Evolutionary conservation across 2,113 vertebrate species (phyloP).

Genomic region (Glaucomys volans): DNA sequence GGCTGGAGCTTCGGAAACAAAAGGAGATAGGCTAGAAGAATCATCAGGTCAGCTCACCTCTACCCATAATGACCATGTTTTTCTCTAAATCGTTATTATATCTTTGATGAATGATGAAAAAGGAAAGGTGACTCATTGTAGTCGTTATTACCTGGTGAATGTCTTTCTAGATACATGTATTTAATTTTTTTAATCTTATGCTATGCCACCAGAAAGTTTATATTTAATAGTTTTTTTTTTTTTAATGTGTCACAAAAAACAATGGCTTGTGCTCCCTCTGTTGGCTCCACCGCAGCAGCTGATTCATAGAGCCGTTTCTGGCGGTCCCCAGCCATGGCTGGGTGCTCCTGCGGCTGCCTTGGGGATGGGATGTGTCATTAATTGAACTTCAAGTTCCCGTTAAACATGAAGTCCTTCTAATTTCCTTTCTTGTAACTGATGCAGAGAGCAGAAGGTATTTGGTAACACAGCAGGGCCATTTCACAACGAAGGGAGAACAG

Average conservation of each 20-base stretch:
- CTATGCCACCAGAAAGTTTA: constrained; percentile 56
- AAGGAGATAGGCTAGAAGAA: not conserved
- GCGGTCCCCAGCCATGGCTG: constrained; percentile 73
- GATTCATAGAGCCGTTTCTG: constrained; percentile 74
- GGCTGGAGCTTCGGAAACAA: constrained; percentile 50
- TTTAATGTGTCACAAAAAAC: constrained; percentile 65
- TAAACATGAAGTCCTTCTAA: constrained; percentile 80
- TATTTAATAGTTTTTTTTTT: constrained; percentile 64
- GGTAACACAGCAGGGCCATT: constrained; percentile 43
- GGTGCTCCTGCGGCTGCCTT: constrained; percentile 39
- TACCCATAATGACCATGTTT: not conserved
- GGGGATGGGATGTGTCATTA: constrained; percentile 67
- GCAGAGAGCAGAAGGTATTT: constrained; percentile 79
- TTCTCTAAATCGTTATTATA: not conserved
- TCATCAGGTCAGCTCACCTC: not conserved
- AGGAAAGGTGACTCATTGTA: constrained; percentile 46
- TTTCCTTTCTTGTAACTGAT: constrained; percentile 80
- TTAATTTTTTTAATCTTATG: constrained; percentile 44
- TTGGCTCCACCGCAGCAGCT: constrained; percentile 80
- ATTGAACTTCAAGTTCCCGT: constrained; percentile 77
- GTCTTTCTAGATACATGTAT: constrained; percentile 57
- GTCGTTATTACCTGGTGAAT: constrained; percentile 31
- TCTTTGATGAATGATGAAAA: constrained; percentile 48
- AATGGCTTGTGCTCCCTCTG: constrained; percentile 84
- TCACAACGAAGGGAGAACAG: not conserved